Conservation (phyloP, 2,888 invertebrate genomes). For the Flabesymbios commensalis region DNA sequence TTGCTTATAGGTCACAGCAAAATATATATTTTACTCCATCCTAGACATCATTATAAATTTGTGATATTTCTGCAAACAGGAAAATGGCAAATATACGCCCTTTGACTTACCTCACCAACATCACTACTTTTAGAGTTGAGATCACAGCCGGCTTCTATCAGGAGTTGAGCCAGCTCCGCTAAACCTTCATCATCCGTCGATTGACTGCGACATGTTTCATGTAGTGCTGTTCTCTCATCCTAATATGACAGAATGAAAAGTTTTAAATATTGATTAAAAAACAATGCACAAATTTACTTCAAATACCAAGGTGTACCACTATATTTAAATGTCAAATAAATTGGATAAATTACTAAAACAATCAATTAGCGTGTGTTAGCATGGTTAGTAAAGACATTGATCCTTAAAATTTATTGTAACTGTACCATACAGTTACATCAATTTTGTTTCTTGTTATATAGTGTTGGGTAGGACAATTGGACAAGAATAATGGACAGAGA, state of each 20-base stretch:
- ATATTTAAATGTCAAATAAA: too few species aligned
- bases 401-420: too few species aligned
- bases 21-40: too few species aligned
- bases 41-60: too few species aligned
- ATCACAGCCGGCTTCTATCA: constrained; percentile 41
- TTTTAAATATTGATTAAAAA: not conserved
- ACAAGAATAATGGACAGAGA: not conserved
- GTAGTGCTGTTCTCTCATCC: constrained; percentile 57
- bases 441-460: not conserved
- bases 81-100: too few species aligned
- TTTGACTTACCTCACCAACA: constrained; percentile 47
- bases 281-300: not conserved
- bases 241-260: constrained; percentile 21
- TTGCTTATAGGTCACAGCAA: too few species aligned
- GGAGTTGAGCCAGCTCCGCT: constrained; percentile 43
- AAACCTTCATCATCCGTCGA: constrained; percentile 46
- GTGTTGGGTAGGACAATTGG: not conserved
- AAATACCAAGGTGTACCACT: too few species aligned
- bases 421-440: not conserved
- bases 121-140: constrained; percentile 56
- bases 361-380: too few species aligned
- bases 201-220: constrained; percentile 58
- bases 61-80: too few species aligned
- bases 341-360: too few species aligned
- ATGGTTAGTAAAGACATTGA: too few species aligned